Evolutionary conservation across 2,113 vertebrate species (phyloP).

Genomic region (Ophthalmolycus amberensis): DNA sequence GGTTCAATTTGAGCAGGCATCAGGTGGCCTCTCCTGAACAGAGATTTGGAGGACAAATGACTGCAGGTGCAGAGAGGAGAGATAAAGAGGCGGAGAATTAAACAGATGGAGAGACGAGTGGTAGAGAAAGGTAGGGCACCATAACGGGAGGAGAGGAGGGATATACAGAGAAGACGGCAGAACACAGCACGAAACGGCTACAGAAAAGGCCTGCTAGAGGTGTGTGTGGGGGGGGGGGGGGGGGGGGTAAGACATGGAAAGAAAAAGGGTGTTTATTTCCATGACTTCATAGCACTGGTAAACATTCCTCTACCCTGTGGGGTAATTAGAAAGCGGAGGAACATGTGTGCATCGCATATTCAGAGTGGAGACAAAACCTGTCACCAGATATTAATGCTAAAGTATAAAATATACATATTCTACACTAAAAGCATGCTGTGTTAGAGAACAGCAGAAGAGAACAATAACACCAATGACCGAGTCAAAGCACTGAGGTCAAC

Average conservation of each 20-base stretch:
- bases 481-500: conserved; percentile 26
- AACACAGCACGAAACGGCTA: conserved; percentile 16
- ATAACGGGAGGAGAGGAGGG: conserved; percentile 14
- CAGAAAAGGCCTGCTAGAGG: neutral
- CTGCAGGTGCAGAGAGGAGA: neutral
- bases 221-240: neutral
- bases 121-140: conserved; percentile 22
- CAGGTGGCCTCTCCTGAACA: conserved; percentile 1
- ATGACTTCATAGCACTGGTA: conserved; percentile 66
- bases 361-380: conserved; percentile 21
- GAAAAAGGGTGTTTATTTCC: conserved; percentile 70
- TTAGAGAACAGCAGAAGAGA: conserved; percentile 9
- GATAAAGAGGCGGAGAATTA: conserved; percentile 17
- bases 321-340: conserved; percentile 71
- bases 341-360: conserved; percentile 53
- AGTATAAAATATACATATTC: neutral
- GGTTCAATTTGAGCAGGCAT: conserved; percentile 17
- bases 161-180: conserved; percentile 33
- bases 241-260: conserved; percentile 13
- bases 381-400: conserved; percentile 24
- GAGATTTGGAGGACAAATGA: conserved; percentile 16
- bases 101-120: conserved; percentile 33
- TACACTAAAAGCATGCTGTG: neutral
- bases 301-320: conserved; percentile 70
- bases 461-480: conserved; percentile 6